Evolutionary conservation across 2,888 invertebrate species (phyloP), one percentile per base, ranked within the genome.

Genomic region (Diarsia brunnea): DNA sequence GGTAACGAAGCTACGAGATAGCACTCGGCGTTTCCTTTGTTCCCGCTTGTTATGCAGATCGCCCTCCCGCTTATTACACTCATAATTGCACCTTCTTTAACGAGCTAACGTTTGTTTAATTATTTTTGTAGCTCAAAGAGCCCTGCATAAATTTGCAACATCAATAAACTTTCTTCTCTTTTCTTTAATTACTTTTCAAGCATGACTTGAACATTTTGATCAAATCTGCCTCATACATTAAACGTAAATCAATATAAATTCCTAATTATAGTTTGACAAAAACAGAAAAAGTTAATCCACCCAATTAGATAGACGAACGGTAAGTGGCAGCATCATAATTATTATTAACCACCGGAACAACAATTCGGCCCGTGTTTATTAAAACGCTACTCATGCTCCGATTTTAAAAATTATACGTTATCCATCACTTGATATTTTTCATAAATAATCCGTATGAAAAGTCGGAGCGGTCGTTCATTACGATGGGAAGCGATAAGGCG

Each of bases 401-500:
- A 79, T 78, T 77, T 73, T 14, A 71, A 77, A 88, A 90, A 90
- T 83, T 81, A 87, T 76, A 86, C 75, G 84, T 84, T 88, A 82
- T 85, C 85, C 84, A 74, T 87, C 78, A 81, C 81, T 83, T 81
- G 27, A 75, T 82, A 82, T 82, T 87, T 87, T 89, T 85, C 86
- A 88, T 87, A 90, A 90, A 90, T 88, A 88, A 89, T 87, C 78
- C 81, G 86, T 88, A 88, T 88, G 89, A 90, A 90, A 90, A 90
- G 86, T 84, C 70, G 75, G 75, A 89, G 90, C 90, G 88, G 84
- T 82, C 89, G 89, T 90, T 89, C 90, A 90, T 92, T 92, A 91
- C 88, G 92, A 93, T 93, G 92, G 89, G 86, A 87, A 89, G 89
- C 89, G 93, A 93, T 93, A 93, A 92, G 93, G 89, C 89, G 88